These are phyloP conservation scores for Lepidurus couesii DNA, from an alignment of 1,140 invertebrate species.

Conservation along the genomic window DNA sequence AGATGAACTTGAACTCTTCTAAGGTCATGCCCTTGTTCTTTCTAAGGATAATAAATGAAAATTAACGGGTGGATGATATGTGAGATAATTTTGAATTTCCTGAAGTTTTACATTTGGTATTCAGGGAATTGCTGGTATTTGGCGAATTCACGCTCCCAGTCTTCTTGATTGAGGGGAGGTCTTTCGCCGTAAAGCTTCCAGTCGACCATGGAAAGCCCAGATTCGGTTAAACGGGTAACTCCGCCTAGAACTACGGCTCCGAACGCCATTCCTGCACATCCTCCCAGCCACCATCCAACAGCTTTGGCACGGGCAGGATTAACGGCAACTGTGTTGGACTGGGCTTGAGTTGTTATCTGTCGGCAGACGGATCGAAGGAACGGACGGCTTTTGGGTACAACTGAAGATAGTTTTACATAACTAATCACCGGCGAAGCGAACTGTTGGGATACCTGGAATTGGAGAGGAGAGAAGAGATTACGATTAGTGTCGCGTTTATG, in stretches of 20 bases:
- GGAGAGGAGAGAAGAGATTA: background rate
- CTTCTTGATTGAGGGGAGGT: constrained; percentile 66
- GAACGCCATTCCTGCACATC: constrained; percentile 91
- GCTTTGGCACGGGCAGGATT: constrained; percentile 50
- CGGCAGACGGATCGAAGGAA: background rate
- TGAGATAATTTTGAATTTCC: background rate
- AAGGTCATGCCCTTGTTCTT: constrained; percentile 78
- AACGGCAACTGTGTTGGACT: constrained; percentile 26
- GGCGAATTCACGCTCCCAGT: constrained; percentile 89
- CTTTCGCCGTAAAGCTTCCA: constrained; percentile 90
- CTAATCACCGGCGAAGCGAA: background rate
- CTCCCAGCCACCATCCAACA: constrained; percentile 84
- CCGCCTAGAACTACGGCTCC: constrained; percentile 86
- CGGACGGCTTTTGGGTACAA: background rate
- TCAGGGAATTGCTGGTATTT: constrained; percentile 94
- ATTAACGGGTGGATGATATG: background rate
- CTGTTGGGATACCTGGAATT: background rate
- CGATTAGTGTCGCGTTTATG: too few relatives aligned
- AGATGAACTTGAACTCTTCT: constrained; percentile 94
- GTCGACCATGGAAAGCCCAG: constrained; percentile 96
- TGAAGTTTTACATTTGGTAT: constrained; percentile 73
- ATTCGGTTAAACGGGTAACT: constrained; percentile 88
- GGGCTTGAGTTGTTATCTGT: background rate
- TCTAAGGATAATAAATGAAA: constrained; percentile 12
- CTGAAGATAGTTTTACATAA: background rate